Base-by-base conservation (phyloP, 2,113 vertebrate species). In the Tenebrosternarchus preto region DNA sequence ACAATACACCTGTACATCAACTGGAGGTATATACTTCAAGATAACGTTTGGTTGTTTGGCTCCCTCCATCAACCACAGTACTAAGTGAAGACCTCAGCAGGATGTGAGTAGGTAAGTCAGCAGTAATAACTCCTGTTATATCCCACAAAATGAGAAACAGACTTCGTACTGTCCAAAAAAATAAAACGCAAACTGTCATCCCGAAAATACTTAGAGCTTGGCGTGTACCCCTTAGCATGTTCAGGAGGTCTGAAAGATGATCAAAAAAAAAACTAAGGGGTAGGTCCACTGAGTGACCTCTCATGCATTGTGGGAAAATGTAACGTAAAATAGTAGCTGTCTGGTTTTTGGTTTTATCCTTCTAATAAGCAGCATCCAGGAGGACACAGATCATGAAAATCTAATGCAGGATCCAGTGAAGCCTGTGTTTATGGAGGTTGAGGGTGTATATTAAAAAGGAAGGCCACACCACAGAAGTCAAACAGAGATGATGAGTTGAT, bases 281-380 rank as follows among this genome's bases (percentile, higher is more conserved):
- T 68, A 31, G 29, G 76, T 60, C 43, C 72, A 80, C 73, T 86
- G 68, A 83, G 36, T 71, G 12, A 56, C 60, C 76, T 64, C 36
- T 73, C 15, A 50, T 81, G 31, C 69, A 24, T 75, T 77, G 76
- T 59, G 56, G 17, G 53, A 11, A 71, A 80, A 81, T 77, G 39
- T 25, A 78, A 25, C 70, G 72, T 24, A 80, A 82, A 85, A 84
- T 80, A 82, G 64, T 20, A 57, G 56, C 24, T 70, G 46, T 74
- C 46, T 66, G 31, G 63, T 78, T 69, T 83, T 46, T 19, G 7
- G 39, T 67, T 55, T 25, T 15, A 56, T 78, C 67, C 57, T 61
- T 78, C 66, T 60, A 67, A 55, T 64, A 67, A 73, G 61, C 57
- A 66, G 53, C 24, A 1, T 59, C 20, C 61, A 56, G 56, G 22